Evolutionary conservation across 1,140 invertebrate genomes (phyloP).

Genomic region (Odontomachus brunneus): DNA sequence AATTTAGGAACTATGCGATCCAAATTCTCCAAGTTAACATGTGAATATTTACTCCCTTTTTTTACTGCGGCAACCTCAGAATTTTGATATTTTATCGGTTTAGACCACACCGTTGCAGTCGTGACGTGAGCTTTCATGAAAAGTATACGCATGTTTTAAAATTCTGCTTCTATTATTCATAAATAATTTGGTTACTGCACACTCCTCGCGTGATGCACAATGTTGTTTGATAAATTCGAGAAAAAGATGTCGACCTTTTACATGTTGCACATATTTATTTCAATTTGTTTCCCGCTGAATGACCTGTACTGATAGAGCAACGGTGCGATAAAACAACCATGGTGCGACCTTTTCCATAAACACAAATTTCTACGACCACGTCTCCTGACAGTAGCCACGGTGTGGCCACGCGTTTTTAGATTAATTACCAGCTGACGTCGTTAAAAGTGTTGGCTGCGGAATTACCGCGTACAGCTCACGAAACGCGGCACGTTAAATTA

Average conservation of each 20-base stretch:
- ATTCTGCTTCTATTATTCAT: not conserved
- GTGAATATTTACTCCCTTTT: constrained; percentile 13
- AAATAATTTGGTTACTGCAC: too few species aligned
- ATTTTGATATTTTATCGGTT: not conserved
- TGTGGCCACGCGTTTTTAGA: constrained; percentile 38
- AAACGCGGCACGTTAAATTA: constrained; percentile 41
- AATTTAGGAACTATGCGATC: constrained; percentile 40
- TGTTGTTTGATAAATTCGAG: not conserved
- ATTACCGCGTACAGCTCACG: constrained; percentile 28
- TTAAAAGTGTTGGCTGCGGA: constrained; percentile 34
- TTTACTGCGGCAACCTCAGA: constrained; percentile 4
- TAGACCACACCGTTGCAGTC: not conserved
- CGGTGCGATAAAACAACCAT: not conserved
- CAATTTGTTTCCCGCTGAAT: not conserved
- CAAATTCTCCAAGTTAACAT: constrained; percentile 24
- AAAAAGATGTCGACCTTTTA: not conserved
- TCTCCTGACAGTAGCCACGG: constrained; percentile 15
- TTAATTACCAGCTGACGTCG: constrained; percentile 48
- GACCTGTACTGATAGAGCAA: not conserved
- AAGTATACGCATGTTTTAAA: not conserved
- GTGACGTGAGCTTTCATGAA: not conserved
- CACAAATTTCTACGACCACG: constrained; percentile 21
- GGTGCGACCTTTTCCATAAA: constrained; percentile 14
- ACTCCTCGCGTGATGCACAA: not conserved
- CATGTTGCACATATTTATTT: not conserved